A percentile compares a stretch with the other conserved stretches of the same genome.
Conservation (phyloP, 2,113 vertebrate genomes). For the Lasiurus cinereus region DNA sequence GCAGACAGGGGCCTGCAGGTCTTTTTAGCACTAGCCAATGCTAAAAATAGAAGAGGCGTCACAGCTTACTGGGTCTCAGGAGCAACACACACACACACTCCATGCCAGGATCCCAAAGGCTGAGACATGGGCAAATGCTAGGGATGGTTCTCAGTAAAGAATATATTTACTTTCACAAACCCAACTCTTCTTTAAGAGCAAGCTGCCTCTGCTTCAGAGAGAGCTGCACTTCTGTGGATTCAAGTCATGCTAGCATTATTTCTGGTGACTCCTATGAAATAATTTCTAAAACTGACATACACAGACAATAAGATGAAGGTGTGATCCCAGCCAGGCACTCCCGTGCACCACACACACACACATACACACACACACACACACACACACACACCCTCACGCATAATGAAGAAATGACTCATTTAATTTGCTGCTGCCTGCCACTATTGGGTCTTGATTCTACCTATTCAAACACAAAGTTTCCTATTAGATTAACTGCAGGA, state of each 20-base stretch:
- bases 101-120: background rate
- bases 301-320: conserved; percentile 64
- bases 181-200: conserved; percentile 52
- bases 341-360: background rate
- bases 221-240: background rate
- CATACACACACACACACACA: background rate
- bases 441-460: conserved; percentile 79
- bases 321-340: conserved; percentile 18
- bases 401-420: conserved; percentile 82
- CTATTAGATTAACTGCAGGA: conserved; percentile 71
- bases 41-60: conserved; percentile 63
- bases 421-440: conserved; percentile 78
- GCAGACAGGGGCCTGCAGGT: background rate
- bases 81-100: background rate
- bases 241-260: conserved; percentile 22
- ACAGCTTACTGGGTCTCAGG: background rate
- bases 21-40: conserved; percentile 40
- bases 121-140: background rate
- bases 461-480: conserved; percentile 81
- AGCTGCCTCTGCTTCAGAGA: conserved; percentile 8
- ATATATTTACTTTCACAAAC: background rate
- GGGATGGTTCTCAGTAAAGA: conserved; percentile 6
- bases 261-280: conserved; percentile 67
- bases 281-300: conserved; percentile 59
- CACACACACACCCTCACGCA: conserved; percentile 57